Percentiles rank a stretch among this genome's conserved stretches.
Conservation (phyloP, 1,140 invertebrate genomes). For the Drosophila mauritiana region DNA sequence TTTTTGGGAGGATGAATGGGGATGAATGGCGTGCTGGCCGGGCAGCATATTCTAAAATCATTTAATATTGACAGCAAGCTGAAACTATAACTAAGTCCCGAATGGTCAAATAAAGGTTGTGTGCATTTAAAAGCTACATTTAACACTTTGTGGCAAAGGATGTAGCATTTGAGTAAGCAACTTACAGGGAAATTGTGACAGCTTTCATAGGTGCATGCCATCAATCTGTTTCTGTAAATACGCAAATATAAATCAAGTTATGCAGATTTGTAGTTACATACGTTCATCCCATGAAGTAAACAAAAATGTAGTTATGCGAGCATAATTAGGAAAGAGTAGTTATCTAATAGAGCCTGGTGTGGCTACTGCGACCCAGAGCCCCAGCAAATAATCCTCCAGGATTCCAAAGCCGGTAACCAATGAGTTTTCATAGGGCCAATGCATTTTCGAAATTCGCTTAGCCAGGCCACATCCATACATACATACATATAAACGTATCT, state of each 20-base stretch:
- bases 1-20: background rate
- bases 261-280: no score
- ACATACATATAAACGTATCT: no score
- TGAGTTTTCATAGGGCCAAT: background rate
- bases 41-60: slow-evolving; percentile 15
- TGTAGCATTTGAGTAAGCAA: background rate
- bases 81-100: slow-evolving; percentile 2
- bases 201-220: no score
- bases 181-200: background rate
- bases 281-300: no score
- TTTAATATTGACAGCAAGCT: slow-evolving; percentile 4
- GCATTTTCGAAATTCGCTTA: slow-evolving; percentile 4
- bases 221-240: no score
- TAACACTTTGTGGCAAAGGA: no score
- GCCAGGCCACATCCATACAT: background rate
- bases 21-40: background rate
- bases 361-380: background rate
- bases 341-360: no score
- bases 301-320: no score
- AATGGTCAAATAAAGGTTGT: background rate
- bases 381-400: background rate
- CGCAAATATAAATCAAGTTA: no score
- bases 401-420: background rate
- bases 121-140: background rate
- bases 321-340: no score